Base-by-base conservation (phyloP, 2,113 vertebrate genomes). In the Amia ocellicauda region DNA sequence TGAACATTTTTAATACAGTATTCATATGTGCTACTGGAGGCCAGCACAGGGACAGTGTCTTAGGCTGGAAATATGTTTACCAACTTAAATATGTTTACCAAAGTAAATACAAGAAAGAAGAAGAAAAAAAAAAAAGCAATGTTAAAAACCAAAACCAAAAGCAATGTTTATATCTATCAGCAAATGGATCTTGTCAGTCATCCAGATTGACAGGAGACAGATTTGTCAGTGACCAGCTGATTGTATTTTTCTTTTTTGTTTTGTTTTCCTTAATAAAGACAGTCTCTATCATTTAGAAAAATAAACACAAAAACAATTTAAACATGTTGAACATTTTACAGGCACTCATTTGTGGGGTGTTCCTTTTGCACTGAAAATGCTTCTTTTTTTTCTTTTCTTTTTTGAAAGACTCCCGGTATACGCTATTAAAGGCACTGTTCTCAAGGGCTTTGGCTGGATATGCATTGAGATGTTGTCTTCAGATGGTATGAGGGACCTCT, bases 341-440 rank as follows among this genome's bases (percentile, higher is more conserved):
- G 76, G 74, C 81, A 82, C 82, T 88, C 83, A 65, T 64, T 76
- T 63, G 77, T 79, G 84, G 83, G 36, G 45, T 69, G 49, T 63
- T 68, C 40, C 16, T 69, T 75, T 77, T 83, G 74, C 73, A 73
- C 70, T 70, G 76, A 79, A 75, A 76, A 86, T 82, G 80, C 7
- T 71, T 81, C 70, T 82, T 80, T 85, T 72, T 26, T n/a, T 13
- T 58, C 31, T 4, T 40, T 19, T 31, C 19, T 29, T n/a, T 58
- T 16, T 59, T 23, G 14, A 43, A 17, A 82, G 77, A 76, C 80
- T 83, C 77, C 74, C 77, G 31, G 62, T 29, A 87, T 83, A 70
- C 83, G 84, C 80, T 85, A 80, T 78, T 84, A 86, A 88, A 91
- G 89, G 90, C 91, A 91, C 90, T 82, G 80, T 67, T 87, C 87